Conservation (phyloP, 2,888 invertebrate genomes). For the Eustalomyia histrio region DNA sequence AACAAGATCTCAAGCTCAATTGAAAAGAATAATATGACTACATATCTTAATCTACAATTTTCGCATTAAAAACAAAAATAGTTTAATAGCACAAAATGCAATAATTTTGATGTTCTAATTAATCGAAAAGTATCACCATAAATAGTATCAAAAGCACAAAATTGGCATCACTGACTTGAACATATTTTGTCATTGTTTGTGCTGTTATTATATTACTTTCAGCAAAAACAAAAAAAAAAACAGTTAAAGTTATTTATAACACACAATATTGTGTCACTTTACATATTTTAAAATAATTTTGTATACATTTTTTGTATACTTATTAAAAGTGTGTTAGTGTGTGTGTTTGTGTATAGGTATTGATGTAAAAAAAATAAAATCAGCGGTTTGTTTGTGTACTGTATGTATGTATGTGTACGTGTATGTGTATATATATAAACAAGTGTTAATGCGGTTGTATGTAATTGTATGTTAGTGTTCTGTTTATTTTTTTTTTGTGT, state of each 20-base stretch:
- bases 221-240: too few relatives aligned
- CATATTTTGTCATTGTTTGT: not conserved
- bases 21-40: too few relatives aligned
- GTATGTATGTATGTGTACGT: not conserved
- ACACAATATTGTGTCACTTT: constrained; percentile 26
- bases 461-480: not conserved
- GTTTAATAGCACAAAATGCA: too few relatives aligned
- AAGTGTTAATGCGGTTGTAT: not conserved
- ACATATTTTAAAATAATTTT: constrained; percentile 3
- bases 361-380: too few relatives aligned
- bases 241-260: constrained; percentile 10
- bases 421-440: constrained; percentile 7
- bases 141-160: too few relatives aligned
- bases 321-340: not conserved
- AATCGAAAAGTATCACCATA: too few relatives aligned
- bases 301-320: not conserved
- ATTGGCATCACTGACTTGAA: too few relatives aligned
- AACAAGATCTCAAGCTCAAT: too few relatives aligned
- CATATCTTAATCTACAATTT: too few relatives aligned
- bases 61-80: too few relatives aligned
- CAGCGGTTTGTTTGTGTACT: not conserved
- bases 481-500: not conserved
- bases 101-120: too few relatives aligned
- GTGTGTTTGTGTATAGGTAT: constrained; percentile 22
- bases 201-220: not conserved